Percentiles rank a stretch among this genome's conserved stretches.
Conservation (phyloP, 2,113 vertebrate species). For the Indicator maculatus region DNA sequence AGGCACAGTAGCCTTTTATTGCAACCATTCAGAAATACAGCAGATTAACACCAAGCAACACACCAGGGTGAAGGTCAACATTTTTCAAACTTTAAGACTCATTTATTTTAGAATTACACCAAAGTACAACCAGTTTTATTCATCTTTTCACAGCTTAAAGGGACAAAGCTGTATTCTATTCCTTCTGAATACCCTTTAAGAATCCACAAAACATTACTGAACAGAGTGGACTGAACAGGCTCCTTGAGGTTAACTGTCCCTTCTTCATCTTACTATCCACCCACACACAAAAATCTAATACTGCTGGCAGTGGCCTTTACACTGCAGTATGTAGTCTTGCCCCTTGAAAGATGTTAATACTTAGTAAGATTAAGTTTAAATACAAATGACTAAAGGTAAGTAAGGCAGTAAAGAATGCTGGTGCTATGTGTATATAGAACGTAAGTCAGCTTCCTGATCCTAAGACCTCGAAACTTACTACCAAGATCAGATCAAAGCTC, state of each 20-base stretch:
- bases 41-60: neutral
- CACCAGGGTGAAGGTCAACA: neutral
- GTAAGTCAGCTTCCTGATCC: neutral
- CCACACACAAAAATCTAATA: neutral
- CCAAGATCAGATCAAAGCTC: neutral
- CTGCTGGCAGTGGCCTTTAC: neutral
- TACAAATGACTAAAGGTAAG: neutral
- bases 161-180: neutral
- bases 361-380: neutral
- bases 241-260: neutral
- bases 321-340: neutral
- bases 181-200: neutral
- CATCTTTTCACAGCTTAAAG: neutral
- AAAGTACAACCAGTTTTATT: neutral
- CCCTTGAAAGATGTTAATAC: neutral
- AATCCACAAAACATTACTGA: neutral
- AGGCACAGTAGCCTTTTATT: slow-evolving; percentile 11
- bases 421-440: neutral
- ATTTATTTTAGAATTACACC: neutral
- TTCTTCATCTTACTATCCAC: neutral
- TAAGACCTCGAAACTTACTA: neutral
- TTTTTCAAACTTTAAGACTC: neutral
- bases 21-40: neutral
- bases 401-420: neutral
- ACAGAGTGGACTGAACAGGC: neutral